Base-by-base conservation (phyloP, 1,140 invertebrate genomes). In the Laupala kohalensis region DNA sequence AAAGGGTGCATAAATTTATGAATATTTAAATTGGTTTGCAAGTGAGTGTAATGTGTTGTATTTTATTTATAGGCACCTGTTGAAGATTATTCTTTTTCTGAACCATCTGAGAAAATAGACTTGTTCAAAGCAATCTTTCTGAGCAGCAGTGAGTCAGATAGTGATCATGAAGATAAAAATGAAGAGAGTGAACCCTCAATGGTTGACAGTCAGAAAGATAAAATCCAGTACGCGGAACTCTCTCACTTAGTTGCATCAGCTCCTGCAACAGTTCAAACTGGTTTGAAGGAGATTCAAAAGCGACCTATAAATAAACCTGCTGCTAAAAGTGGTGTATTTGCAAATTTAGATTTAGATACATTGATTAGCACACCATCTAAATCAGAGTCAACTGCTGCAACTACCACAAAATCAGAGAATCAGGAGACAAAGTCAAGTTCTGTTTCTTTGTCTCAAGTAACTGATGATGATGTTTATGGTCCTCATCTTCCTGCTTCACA, bases 111-210 rank as follows among this genome's bases (percentile, higher is more conserved):
- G 67, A 88, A 86, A 79, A 86, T 84, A 73, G 86, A 88, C 77
- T 76, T 89, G 4, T 89, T 86, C 70, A 88, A 88, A 76, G 85
- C 87, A 0, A 88, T 89, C 77, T 89, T 89, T 74, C 76, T 88
- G 1, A 87, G 86, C 72, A 87, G 87, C 67, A 87, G 84, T 75
- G 87, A 88, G 23, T 81, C 79, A 0, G 80, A 82, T 74, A 79
- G 81, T 3, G 85, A 86, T 37, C 74, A 73, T 6, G 79, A 80
- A 53, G 77, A 81, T 26, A 77, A 78, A 67, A 65, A 19, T 13
- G 19, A 53, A 53, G 9, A 53, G 19, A 19, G 4, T 19, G 19
- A 53, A 53, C 9, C 9, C 9, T 13, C 6, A 6, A 15, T 6
- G 6, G 30, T 37, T 6, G 6, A 6, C 6, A 37, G 15, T 6